Conservation (phyloP, 2,797 vertebrate species). For the Enteromius argenteus region DNA sequence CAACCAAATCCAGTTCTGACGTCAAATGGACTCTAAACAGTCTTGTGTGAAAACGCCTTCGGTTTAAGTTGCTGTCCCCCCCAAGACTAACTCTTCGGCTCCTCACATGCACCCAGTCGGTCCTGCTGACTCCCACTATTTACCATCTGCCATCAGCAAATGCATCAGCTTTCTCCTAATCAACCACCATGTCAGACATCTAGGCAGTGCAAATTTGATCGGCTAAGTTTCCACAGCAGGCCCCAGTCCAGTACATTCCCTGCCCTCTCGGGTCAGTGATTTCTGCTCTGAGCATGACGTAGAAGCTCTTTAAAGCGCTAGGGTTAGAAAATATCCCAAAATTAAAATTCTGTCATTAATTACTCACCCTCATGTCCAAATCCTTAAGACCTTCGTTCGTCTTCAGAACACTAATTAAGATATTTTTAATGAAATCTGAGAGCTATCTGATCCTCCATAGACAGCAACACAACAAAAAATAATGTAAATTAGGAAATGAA, state of each 20-base stretch:
- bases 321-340: too few species aligned
- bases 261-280: slow-evolving; percentile 11
- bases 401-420: too few species aligned
- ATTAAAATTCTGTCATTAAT: too few species aligned
- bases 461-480: too few species aligned
- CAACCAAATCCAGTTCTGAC: neutral
- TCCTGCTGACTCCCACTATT: slow-evolving; percentile 43
- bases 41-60: neutral
- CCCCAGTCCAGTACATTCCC: slow-evolving; percentile 44
- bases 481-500: too few species aligned
- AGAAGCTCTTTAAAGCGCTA: neutral
- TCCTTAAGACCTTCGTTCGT: too few species aligned
- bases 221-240: slow-evolving; percentile 44
- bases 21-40: neutral
- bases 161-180: slow-evolving; percentile 26
- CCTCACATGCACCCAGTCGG: slow-evolving; percentile 23
- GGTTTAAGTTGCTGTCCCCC: neutral
- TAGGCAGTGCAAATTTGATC: slow-evolving; percentile 37
- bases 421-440: too few species aligned
- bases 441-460: too few species aligned
- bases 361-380: too few species aligned
- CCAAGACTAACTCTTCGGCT: slow-evolving; percentile 20
- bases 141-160: slow-evolving; percentile 42
- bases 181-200: slow-evolving; percentile 22
- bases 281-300: slow-evolving; percentile 13